These are phyloP conservation scores for Carterocephalus palaemon DNA, from an alignment of 2,888 invertebrate genomes.

Conservation along the genomic window DNA sequence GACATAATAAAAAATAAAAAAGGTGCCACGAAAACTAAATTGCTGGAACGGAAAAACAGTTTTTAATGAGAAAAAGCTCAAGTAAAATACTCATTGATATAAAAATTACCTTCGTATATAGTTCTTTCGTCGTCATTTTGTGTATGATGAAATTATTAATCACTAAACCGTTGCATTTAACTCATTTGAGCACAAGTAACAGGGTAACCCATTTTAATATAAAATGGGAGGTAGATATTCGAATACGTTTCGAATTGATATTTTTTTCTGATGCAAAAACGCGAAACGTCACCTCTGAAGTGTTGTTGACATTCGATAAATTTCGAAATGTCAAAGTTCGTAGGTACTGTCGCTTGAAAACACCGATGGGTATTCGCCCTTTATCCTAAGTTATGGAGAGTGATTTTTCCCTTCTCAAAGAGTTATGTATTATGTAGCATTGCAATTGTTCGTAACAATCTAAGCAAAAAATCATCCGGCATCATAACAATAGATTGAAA, in stretches of 20 bases:
- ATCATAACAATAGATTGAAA: conserved; percentile 55
- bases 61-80: conserved; percentile 29
- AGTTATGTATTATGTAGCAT: conserved; percentile 42
- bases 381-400: conserved; percentile 15
- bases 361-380: conserved; percentile 18
- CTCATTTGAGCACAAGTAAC: conserved; percentile 63
- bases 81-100: conserved; percentile 36
- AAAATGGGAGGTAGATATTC: conserved; percentile 56
- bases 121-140: conserved; percentile 76
- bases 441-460: conserved; percentile 52
- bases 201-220: conserved; percentile 63
- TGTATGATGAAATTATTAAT: conserved; percentile 31
- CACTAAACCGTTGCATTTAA: conserved; percentile 34
- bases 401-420: conserved; percentile 31
- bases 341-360: conserved; percentile 5
- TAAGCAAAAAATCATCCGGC: conserved; percentile 44
- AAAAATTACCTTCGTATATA: conserved; percentile 70
- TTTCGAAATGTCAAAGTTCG: conserved; percentile 34
- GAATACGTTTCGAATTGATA: conserved; percentile 55
- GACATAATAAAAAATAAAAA: conserved; percentile 15
- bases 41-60: conserved; percentile 24
- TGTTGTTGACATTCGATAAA: conserved; percentile 39
- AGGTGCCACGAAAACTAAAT: conserved; percentile 31
- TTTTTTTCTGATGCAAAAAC: conserved; percentile 52
- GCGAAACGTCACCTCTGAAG: conserved; percentile 67